phyloP scores from a whole-genome alignment of 1,140 invertebrate species.

The Aradophagus sp. region DNA sequence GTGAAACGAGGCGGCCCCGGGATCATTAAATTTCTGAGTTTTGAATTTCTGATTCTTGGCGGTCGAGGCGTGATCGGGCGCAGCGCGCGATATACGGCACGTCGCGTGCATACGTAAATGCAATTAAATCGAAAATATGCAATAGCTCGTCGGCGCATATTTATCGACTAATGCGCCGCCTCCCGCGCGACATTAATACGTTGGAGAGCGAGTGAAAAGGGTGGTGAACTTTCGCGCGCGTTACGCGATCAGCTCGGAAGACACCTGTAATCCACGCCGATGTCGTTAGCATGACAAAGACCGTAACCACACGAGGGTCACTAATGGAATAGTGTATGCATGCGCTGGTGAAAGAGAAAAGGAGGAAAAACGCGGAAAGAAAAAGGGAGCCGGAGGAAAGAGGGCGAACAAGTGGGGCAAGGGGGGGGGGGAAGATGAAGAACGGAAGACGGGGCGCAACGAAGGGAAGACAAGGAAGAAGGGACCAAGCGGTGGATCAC shows the following conservation, averaged over 20 bases:
- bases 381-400: background rate
- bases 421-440: no score
- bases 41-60: conserved; percentile 67
- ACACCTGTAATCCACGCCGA: conserved; percentile 55
- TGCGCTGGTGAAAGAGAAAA: conserved; percentile 49
- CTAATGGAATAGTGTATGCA: conserved; percentile 55
- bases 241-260: conserved; percentile 46
- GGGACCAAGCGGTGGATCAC: conserved; percentile 19
- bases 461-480: no score
- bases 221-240: conserved; percentile 45
- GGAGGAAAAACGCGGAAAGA: background rate
- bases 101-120: conserved; percentile 68
- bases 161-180: conserved; percentile 63
- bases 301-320: conserved; percentile 53
- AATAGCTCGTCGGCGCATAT: conserved; percentile 67
- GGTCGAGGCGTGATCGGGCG: conserved; percentile 1
- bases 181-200: conserved; percentile 55
- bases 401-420: background rate
- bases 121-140: conserved; percentile 74
- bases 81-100: conserved; percentile 28
- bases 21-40: conserved; percentile 58
- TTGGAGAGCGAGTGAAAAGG: conserved; percentile 46
- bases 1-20: conserved; percentile 31
- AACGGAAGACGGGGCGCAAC: no score
- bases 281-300: conserved; percentile 61